Evolutionary conservation across 2,113 vertebrate species (phyloP).

Genomic region (Eudyptes chrysolophus): DNA sequence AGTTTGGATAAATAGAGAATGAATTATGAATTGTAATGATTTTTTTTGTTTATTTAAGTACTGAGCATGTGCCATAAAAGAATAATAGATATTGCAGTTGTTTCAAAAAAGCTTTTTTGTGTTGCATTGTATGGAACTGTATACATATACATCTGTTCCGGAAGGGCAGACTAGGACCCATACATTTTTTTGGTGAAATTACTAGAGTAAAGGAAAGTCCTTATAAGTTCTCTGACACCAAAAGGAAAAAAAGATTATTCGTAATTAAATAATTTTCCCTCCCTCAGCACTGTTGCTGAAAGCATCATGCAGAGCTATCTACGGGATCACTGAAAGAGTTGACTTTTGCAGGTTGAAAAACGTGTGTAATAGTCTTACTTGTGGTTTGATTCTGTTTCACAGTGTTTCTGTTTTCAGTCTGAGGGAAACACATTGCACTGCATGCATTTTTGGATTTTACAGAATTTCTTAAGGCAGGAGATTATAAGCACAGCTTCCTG

Average conservation of each 20-base stretch:
- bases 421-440: background rate
- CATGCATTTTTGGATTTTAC: background rate
- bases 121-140: background rate
- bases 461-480: background rate
- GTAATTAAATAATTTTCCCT: background rate
- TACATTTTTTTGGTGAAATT: background rate
- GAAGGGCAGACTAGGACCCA: background rate
- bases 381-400: background rate
- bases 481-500: background rate
- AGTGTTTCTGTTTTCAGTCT: background rate
- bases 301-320: background rate
- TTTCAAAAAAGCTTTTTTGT: background rate
- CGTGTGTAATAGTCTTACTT: background rate
- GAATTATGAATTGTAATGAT: conserved; percentile 30
- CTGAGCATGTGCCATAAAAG: background rate
- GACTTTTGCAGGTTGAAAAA: background rate
- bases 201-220: background rate
- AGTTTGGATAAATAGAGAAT: conserved; percentile 42
- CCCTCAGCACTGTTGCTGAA: background rate
- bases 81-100: background rate
- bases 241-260: background rate
- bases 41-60: conserved; percentile 40
- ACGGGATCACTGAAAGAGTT: background rate
- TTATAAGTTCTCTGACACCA: background rate
- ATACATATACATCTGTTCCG: background rate